phyloP scores from a whole-genome alignment of 64 coral and sea anemone genomes.

The Dendrophyllia cribrosa region DNA sequence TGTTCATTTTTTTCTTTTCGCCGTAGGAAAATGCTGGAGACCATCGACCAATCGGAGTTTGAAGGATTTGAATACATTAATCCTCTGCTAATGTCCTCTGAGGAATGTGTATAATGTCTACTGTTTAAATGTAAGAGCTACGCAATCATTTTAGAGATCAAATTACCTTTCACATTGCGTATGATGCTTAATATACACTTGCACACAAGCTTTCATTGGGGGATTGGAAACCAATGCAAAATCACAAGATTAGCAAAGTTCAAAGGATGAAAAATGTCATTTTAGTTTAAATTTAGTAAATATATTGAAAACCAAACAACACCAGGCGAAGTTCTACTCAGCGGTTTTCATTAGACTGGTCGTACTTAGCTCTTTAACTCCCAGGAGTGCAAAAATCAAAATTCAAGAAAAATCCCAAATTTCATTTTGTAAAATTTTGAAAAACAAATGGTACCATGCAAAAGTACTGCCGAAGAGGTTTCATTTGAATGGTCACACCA shows the following conservation, averaged over 20 bases:
- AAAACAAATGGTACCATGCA: too few species aligned
- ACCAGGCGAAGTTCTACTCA: background rate
- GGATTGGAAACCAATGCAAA: background rate
- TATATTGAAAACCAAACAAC: background rate
- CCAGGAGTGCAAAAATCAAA: too few species aligned
- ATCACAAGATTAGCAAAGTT: too few species aligned
- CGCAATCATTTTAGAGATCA: background rate
- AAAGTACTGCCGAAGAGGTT: too few species aligned
- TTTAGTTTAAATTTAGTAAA: background rate
- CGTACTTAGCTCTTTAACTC: background rate
- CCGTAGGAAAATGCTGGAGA: conserved; percentile 94
- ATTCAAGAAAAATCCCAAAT: too few species aligned
- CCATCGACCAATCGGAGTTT: conserved; percentile 99
- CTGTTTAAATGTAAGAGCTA: background rate
- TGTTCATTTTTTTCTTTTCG: background rate
- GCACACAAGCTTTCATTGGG: background rate
- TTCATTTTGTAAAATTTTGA: too few species aligned
- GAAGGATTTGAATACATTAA: conserved; percentile 99
- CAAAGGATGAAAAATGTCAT: too few species aligned
- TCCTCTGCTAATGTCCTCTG: conserved; percentile 95
- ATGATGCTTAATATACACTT: background rate
- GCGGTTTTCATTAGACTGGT: background rate
- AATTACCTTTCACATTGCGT: background rate
- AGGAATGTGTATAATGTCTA: conserved; percentile 81
- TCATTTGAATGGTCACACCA: too few species aligned